Conservation (phyloP, 2,888 invertebrate species). For the Hirtodrosophila cameraria region DNA sequence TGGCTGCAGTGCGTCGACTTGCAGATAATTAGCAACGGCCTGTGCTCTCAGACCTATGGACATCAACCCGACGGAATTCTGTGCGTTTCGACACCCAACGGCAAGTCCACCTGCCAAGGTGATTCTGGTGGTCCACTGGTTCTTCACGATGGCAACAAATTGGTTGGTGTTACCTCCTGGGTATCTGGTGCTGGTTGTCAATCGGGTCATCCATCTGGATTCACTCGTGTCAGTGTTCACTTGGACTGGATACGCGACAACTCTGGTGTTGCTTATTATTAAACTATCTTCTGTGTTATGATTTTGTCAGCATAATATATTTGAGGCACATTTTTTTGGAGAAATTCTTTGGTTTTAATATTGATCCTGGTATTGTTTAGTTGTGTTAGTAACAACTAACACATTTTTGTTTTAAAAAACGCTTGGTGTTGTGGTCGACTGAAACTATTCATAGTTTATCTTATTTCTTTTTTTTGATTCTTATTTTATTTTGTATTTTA, state of each 20-base stretch:
- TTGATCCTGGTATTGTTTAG: no score
- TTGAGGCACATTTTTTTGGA: no score
- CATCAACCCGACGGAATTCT: conserved; percentile 49
- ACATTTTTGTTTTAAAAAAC: no score
- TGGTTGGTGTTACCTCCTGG: conserved; percentile 65
- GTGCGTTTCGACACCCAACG: conserved; percentile 44
- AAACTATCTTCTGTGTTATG: conserved; percentile 61
- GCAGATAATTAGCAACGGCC: conserved; percentile 78
- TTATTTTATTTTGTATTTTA: no score
- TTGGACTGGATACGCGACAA: conserved; percentile 64
- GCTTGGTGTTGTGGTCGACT: no score
- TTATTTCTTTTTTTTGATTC: no score
- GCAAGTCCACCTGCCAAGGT: conserved; percentile 56
- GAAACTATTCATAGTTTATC: no score
- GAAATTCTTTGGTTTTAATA: no score
- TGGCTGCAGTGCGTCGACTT: conserved; percentile 80
- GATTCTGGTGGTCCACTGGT: conserved; percentile 73
- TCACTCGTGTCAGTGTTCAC: conserved; percentile 52
- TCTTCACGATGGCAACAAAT: conserved; percentile 33
- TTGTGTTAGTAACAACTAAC: no score
- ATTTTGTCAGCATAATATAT: no score
- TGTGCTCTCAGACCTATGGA: conserved; percentile 82
- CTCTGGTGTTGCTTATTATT: conserved; percentile 58
- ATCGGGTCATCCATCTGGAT: conserved; percentile 49
- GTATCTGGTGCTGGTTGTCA: conserved; percentile 49